Percentiles rank a stretch among this genome's conserved stretches.
Conservation (phyloP, 2,113 vertebrate species). For the Cromileptes altivelis region DNA sequence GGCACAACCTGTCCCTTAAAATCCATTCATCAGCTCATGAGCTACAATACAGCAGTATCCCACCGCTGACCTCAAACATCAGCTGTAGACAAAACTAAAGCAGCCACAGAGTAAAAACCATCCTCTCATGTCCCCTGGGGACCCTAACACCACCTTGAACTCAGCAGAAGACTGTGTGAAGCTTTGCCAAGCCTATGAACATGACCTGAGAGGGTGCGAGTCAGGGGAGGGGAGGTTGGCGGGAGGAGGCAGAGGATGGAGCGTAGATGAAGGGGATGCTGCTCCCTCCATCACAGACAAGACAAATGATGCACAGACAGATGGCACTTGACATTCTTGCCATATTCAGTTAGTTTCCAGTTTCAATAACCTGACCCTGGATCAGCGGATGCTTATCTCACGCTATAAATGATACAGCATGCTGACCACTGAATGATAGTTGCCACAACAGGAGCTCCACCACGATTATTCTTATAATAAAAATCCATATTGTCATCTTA, state of each 20-base stretch:
- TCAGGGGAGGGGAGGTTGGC: slow-evolving; percentile 1
- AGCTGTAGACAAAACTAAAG: slow-evolving; percentile 86
- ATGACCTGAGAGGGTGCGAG: slow-evolving; percentile 69
- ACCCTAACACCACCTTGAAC: slow-evolving; percentile 76
- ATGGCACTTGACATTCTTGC: slow-evolving; percentile 70
- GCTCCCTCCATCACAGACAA: slow-evolving; percentile 62
- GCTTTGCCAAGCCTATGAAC: slow-evolving; percentile 83
- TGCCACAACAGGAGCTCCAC: not conserved
- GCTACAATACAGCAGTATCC: slow-evolving; percentile 44
- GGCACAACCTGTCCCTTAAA: slow-evolving; percentile 53
- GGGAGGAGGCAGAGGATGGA: slow-evolving; percentile 34
- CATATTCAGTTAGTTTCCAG: slow-evolving; percentile 60
- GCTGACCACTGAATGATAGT: slow-evolving; percentile 35
- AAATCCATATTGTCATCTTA: not conserved
- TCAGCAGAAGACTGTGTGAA: slow-evolving; percentile 71
- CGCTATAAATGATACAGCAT: not conserved
- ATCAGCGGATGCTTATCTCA: slow-evolving; percentile 40
- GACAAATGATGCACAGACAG: slow-evolving; percentile 82
- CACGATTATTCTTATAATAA: not conserved
- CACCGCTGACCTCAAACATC: slow-evolving; percentile 72
- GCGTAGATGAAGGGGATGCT: slow-evolving; percentile 63
- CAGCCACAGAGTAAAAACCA: slow-evolving; percentile 53
- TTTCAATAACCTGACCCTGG: slow-evolving; percentile 51
- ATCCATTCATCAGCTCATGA: slow-evolving; percentile 59
- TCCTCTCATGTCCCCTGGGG: slow-evolving; percentile 66